A percentile compares a stretch with the other conserved stretches of the same genome.
Conservation (phyloP, 1,140 invertebrate genomes). For the Proales similis region DNA sequence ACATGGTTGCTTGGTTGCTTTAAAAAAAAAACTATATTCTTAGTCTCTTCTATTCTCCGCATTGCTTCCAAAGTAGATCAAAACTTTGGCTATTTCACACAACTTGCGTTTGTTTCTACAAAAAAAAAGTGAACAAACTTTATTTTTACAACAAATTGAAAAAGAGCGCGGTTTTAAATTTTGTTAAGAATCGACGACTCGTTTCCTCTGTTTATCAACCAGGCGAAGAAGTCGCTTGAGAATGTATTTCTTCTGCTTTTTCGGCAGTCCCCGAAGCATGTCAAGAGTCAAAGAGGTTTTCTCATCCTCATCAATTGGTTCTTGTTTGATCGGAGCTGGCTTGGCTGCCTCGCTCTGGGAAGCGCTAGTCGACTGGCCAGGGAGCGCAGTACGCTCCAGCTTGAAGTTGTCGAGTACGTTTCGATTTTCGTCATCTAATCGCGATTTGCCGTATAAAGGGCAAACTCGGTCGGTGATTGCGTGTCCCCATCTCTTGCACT, state of each 20-base stretch:
- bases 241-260: slow-evolving; percentile 32
- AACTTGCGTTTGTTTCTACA: not conserved
- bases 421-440: slow-evolving; percentile 8
- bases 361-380: not conserved
- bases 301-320: slow-evolving; percentile 14
- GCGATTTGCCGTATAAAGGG: slow-evolving; percentile 64
- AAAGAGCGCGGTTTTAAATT: too few relatives aligned
- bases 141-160: slow-evolving; percentile 3
- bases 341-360: not conserved
- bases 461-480: slow-evolving; percentile 97
- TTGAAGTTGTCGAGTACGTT: not conserved
- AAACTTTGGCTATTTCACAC: too few relatives aligned
- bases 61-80: too few relatives aligned
- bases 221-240: slow-evolving; percentile 4
- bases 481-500: slow-evolving; percentile 98
- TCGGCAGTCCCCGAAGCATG: slow-evolving; percentile 10
- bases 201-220: slow-evolving; percentile 20
- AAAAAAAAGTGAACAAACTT: slow-evolving; percentile 5
- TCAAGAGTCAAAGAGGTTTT: slow-evolving; percentile 4
- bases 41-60: not conserved
- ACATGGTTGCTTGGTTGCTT: slow-evolving; percentile 44
- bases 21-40: not conserved
- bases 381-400: not conserved
- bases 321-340: slow-evolving; percentile 2
- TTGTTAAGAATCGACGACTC: too few relatives aligned